phyloP scores from a whole-genome alignment of 2,888 invertebrate species.

The Lasioglossum oenotherae region DNA sequence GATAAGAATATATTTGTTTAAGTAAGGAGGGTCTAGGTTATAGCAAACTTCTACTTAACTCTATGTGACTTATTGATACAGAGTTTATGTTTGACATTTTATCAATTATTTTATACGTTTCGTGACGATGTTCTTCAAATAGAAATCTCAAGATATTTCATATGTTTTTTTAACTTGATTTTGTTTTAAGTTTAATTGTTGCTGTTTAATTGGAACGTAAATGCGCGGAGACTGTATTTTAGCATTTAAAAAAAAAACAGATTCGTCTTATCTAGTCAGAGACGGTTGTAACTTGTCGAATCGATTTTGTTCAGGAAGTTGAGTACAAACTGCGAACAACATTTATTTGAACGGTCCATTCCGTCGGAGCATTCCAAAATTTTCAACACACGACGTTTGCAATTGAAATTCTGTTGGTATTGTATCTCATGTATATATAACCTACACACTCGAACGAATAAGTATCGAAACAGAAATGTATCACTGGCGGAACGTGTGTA shows the following conservation, averaged over 20 bases:
- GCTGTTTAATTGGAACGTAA: neutral
- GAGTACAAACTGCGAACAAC: constrained; percentile 9
- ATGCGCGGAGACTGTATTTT: constrained; percentile 8
- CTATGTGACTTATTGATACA: neutral
- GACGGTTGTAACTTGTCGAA: constrained; percentile 18
- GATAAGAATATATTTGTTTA: constrained; percentile 37
- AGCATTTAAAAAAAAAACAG: constrained; percentile 15
- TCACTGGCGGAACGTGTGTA: constrained; percentile 55
- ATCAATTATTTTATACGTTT: constrained; percentile 1
- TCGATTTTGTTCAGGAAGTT: neutral
- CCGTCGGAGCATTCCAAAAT: constrained; percentile 17
- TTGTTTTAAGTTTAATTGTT: neutral
- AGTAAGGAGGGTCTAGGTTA: constrained; percentile 9
- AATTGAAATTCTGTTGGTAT: constrained; percentile 21
- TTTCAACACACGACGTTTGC: constrained; percentile 15
- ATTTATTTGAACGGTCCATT: constrained; percentile 28
- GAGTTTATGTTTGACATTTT: constrained; percentile 11
- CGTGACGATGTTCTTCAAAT: neutral
- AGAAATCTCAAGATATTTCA: neutral
- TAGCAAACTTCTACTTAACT: constrained; percentile 9
- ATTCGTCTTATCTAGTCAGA: constrained; percentile 58
- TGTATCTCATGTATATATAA: constrained; percentile 32
- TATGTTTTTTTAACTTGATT: neutral
- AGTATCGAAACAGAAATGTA: constrained; percentile 34
- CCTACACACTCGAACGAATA: constrained; percentile 3